Evolutionary conservation across 1,140 invertebrate genomes (phyloP).

Genomic region (Formica selysi): DNA sequence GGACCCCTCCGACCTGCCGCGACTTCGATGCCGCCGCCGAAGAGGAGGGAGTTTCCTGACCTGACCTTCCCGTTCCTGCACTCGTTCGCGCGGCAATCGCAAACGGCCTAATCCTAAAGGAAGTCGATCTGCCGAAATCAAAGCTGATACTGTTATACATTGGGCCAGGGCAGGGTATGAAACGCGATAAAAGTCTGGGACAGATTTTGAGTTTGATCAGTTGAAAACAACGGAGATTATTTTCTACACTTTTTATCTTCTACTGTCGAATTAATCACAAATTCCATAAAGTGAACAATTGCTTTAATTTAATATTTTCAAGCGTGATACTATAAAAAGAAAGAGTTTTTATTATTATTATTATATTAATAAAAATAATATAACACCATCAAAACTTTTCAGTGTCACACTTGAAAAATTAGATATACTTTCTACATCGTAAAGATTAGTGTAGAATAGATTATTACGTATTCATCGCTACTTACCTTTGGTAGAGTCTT

Average conservation of each 20-base stretch:
- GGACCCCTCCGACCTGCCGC: slow-evolving; percentile 70
- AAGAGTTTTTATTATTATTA: too few species aligned
- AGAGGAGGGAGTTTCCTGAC: slow-evolving; percentile 65
- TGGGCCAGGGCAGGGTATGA: slow-evolving; percentile 12
- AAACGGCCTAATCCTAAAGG: slow-evolving; percentile 36
- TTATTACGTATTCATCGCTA: not conserved
- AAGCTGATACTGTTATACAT: slow-evolving; percentile 21
- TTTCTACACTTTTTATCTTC: not conserved
- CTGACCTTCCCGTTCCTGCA: slow-evolving; percentile 54
- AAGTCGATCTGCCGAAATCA: slow-evolving; percentile 11
- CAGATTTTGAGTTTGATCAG: not conserved
- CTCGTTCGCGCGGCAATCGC: slow-evolving; percentile 44
- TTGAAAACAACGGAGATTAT: not conserved
- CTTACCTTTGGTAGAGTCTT: slow-evolving; percentile 71
- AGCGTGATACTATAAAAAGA: too few species aligned
- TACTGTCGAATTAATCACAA: not conserved
- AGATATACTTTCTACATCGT: not conserved
- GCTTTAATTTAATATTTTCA: not conserved
- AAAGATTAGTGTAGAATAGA: not conserved
- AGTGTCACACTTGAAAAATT: not conserved
- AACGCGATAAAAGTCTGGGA: not conserved
- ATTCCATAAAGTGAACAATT: not conserved
- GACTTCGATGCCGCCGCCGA: slow-evolving; percentile 56
- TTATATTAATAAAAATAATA: too few species aligned
- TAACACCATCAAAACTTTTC: not conserved